Evolutionary conservation across 2,113 vertebrate species (phyloP).

Genomic region (Gavialis gangeticus): DNA sequence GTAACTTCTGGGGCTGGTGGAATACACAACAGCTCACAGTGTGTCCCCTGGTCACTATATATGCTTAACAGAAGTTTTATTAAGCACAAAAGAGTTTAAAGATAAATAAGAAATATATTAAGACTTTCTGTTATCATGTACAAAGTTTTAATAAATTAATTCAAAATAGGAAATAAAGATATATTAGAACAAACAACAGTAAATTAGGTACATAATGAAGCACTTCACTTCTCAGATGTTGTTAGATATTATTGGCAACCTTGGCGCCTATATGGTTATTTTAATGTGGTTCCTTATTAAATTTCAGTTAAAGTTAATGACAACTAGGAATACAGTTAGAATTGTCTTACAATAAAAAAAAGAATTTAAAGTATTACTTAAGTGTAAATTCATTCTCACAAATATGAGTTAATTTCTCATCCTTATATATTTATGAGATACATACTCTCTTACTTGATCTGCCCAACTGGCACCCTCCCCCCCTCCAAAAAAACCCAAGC

Average conservation of each 20-base stretch:
- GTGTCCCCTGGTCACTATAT: neutral
- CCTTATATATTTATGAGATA: neutral
- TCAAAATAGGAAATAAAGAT: neutral
- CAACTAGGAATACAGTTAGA: neutral
- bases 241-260: neutral
- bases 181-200: neutral
- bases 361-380: neutral
- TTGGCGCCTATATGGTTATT: neutral
- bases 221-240: neutral
- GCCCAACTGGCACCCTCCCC: neutral
- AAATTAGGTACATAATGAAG: neutral
- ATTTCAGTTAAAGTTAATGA: neutral
- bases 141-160: neutral
- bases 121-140: neutral
- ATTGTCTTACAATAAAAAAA: conserved; percentile 1
- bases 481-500: neutral
- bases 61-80: neutral
- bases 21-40: neutral
- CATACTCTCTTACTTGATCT: neutral
- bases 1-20: neutral
- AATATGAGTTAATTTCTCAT: neutral
- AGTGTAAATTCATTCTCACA: neutral
- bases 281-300: neutral
- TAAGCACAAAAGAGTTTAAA: neutral
- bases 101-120: neutral